Percentiles rank a stretch among this genome's conserved stretches.
Conservation (phyloP, 1,140 invertebrate genomes). For the Maniola jurtina region DNA sequence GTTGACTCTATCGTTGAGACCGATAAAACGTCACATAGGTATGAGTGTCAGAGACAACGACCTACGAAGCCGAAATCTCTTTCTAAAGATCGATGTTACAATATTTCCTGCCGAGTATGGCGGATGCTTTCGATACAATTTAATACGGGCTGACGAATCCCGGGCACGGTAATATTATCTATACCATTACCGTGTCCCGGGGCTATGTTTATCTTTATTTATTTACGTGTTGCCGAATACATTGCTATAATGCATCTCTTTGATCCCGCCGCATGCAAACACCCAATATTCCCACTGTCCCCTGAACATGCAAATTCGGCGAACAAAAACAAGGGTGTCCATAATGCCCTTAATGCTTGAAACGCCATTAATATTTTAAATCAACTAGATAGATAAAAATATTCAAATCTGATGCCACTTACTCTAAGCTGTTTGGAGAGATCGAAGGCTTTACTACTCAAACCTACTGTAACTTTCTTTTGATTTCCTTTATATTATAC, state of each 20-base stretch:
- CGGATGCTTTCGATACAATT: constrained; percentile 20
- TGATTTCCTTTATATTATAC: too few relatives aligned
- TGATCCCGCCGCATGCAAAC: constrained; percentile 54
- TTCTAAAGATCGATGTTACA: too few relatives aligned
- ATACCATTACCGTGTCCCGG: too few relatives aligned
- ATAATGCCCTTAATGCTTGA: constrained; percentile 65
- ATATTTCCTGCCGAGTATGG: too few relatives aligned
- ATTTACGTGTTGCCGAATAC: constrained; percentile 69
- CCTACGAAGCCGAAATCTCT: too few relatives aligned
- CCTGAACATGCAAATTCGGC: constrained; percentile 61
- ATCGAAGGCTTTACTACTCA: background rate
- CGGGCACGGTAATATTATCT: too few relatives aligned
- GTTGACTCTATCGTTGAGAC: too few relatives aligned
- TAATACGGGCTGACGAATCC: constrained; percentile 19
- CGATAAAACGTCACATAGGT: too few relatives aligned
- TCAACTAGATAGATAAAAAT: constrained; percentile 62
- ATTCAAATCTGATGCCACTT: constrained; percentile 56
- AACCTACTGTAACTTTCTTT: background rate
- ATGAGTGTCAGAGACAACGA: too few relatives aligned
- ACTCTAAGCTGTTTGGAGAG: constrained; percentile 44
- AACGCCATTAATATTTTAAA: constrained; percentile 72
- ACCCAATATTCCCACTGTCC: constrained; percentile 40
- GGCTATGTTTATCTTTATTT: constrained; percentile 67
- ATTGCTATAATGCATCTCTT: constrained; percentile 62
- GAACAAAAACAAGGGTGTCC: constrained; percentile 65